These are phyloP conservation scores for Acleris sparsana DNA, from an alignment of 2,888 invertebrate genomes.

Conservation along the genomic window DNA sequence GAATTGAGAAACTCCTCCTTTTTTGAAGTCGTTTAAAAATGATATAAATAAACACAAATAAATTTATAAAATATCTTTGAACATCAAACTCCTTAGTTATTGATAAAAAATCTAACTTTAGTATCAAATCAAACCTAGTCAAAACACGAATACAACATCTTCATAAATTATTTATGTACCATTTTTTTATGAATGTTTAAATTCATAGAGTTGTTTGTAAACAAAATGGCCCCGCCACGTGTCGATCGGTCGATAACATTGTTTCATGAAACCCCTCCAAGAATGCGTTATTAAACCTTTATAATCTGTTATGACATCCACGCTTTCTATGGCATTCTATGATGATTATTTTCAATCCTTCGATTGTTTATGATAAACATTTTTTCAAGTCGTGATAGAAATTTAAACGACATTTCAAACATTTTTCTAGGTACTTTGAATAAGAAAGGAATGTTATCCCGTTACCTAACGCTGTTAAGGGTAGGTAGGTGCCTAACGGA, in stretches of 20 bases:
- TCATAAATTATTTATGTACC: conserved; percentile 15
- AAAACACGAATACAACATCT: conserved; percentile 1
- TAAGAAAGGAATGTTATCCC: neutral
- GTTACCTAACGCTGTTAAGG: neutral
- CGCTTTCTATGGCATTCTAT: conserved; percentile 30
- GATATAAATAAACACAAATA: no score
- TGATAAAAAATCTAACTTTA: no score
- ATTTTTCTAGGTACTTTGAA: neutral
- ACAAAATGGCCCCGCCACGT: conserved; percentile 64
- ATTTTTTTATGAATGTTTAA: conserved; percentile 37
- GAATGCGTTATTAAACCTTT: conserved; percentile 42
- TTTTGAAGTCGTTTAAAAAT: no score
- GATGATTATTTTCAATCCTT: conserved; percentile 15
- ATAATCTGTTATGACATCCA: conserved; percentile 37
- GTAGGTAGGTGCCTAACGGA: neutral
- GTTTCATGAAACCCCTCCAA: conserved; percentile 49
- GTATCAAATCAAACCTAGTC: neutral
- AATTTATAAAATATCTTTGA: no score
- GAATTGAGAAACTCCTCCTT: no score
- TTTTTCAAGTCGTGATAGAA: conserved; percentile 7
- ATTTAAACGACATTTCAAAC: conserved; percentile 12
- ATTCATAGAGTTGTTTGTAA: conserved; percentile 48
- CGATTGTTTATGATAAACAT: conserved; percentile 12
- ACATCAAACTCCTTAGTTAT: no score
- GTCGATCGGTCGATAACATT: conserved; percentile 76